These are phyloP conservation scores for Sipha flava DNA, from an alignment of 1,140 invertebrate species.

Conservation along the genomic window DNA sequence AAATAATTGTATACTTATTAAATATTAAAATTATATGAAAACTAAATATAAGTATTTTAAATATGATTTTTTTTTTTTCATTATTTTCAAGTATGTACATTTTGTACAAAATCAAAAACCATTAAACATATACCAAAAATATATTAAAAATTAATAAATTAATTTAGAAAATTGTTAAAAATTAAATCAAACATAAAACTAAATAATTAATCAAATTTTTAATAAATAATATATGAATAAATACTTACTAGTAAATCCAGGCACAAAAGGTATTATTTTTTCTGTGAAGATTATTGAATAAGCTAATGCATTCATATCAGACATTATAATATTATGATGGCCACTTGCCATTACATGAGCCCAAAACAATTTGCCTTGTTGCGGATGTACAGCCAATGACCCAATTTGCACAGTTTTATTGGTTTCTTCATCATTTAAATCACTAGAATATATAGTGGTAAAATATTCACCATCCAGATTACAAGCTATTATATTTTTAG, in stretches of 20 bases:
- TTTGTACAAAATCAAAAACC: too few relatives aligned
- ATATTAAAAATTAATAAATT: not conserved
- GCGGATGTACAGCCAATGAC: conserved; percentile 51
- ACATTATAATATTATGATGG: conserved; percentile 25
- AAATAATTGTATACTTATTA: too few relatives aligned
- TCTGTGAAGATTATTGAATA: not conserved
- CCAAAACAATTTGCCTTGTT: conserved; percentile 57
- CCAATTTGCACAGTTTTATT: conserved; percentile 40
- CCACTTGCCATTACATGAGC: conserved; percentile 41
- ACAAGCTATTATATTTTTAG: conserved; percentile 55
- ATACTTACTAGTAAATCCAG: conserved; percentile 14
- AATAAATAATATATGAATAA: not conserved
- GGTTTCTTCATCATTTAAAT: conserved; percentile 7
- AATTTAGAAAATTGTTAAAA: not conserved
- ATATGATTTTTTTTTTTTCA: too few relatives aligned
- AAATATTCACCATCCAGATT: conserved; percentile 65
- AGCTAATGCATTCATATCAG: conserved; percentile 9
- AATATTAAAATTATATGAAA: too few relatives aligned
- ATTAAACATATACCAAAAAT: too few relatives aligned
- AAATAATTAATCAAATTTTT: not conserved
- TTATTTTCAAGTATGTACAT: too few relatives aligned
- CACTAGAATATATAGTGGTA: conserved; percentile 42
- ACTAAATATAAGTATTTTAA: too few relatives aligned
- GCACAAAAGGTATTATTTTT: conserved; percentile 24
- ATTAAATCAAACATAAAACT: too few relatives aligned